Evolutionary conservation across 2,797 vertebrate species (phyloP), one percentile per base, ranked within the genome.

Genomic region (Siniperca scherzeri): DNA sequence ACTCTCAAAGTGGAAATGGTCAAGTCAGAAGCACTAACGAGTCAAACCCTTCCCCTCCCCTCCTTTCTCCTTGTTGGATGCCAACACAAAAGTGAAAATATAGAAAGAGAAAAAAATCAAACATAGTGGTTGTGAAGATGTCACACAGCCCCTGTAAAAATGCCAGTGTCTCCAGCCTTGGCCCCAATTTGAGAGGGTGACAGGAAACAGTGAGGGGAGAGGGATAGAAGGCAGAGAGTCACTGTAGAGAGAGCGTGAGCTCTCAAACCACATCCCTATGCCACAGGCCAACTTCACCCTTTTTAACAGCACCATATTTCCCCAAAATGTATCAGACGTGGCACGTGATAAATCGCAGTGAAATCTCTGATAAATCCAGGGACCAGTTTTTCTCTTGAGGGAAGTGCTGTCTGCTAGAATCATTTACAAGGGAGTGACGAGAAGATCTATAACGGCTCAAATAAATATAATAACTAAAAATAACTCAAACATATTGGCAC

Each of bases 231-330:
- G 71, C 64, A 76, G 72, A 78, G 83, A 61, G 79, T 89, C 48
- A 27, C 57, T 69, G 33, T 40, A 60, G 82, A 71, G 79, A 88
- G 80, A 83, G 91, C 85, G 83, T 88, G 90, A 91, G 91, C 85
- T 81, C 74, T 79, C 64, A 85, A 91, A 94, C 93, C 91, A 87
- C 93, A 92, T 82, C 61, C 85, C 72, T 17, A 74, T 85, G 90
- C 93, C 91, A 83, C 90, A 92, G 81, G 85, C 88, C 70, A 78
- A 93, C 89, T 87, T 94, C 92, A 89, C 92, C 92, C 92, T 89
- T 83, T 94, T 93, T 92, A 91, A 94, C 91, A 74, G 83, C 72
- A 38, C 89, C 87, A 92, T 84, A 85, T 92, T 93, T 81, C 83
- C 78, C 83, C 84, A 86, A 91, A 92, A 93, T 89, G 87, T 88